These are phyloP conservation scores for Periplaneta americana DNA, from an alignment of 1,140 invertebrate species.

Conservation along the genomic window DNA sequence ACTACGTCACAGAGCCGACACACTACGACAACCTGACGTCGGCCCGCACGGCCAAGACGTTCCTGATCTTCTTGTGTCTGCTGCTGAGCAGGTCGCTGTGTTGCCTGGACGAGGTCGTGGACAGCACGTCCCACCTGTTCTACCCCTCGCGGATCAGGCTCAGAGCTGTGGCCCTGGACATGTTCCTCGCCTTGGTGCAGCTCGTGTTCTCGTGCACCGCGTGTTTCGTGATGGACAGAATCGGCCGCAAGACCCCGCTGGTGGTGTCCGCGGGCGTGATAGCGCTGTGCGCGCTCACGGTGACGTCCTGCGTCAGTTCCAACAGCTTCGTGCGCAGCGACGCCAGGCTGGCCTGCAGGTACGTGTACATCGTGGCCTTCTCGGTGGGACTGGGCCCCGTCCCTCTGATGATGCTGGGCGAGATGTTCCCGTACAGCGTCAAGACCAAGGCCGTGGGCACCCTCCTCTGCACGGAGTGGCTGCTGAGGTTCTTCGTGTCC, in stretches of 20 bases:
- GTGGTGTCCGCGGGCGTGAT: slow-evolving; percentile 62
- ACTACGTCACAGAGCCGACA: neutral
- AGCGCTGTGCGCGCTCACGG: slow-evolving; percentile 53
- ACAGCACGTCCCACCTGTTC: too few relatives aligned
- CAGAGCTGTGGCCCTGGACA: too few relatives aligned
- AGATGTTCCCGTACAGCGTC: slow-evolving; percentile 68
- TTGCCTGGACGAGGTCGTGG: slow-evolving; percentile 83
- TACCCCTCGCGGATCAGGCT: slow-evolving; percentile 71
- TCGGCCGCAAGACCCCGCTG: slow-evolving; percentile 69
- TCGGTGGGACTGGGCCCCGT: slow-evolving; percentile 64
- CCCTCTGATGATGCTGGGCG: slow-evolving; percentile 76
- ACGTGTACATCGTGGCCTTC: slow-evolving; percentile 46
- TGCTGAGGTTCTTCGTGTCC: too few relatives aligned
- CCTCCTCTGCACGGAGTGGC: too few relatives aligned
- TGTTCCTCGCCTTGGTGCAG: slow-evolving; percentile 74
- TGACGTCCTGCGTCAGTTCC: slow-evolving; percentile 43
- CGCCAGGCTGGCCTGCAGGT: slow-evolving; percentile 56
- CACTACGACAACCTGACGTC: neutral
- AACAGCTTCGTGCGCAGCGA: slow-evolving; percentile 46
- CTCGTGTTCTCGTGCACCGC: slow-evolving; percentile 62
- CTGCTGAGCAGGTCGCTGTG: slow-evolving; percentile 84
- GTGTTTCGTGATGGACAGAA: slow-evolving; percentile 67
- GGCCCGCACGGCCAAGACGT: slow-evolving; percentile 25
- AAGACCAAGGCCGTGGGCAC: too few relatives aligned
- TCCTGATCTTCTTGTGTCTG: slow-evolving; percentile 41